Evolutionary conservation across 2,797 vertebrate genomes (phyloP).

Genomic region (Epinephelus awoara): DNA sequence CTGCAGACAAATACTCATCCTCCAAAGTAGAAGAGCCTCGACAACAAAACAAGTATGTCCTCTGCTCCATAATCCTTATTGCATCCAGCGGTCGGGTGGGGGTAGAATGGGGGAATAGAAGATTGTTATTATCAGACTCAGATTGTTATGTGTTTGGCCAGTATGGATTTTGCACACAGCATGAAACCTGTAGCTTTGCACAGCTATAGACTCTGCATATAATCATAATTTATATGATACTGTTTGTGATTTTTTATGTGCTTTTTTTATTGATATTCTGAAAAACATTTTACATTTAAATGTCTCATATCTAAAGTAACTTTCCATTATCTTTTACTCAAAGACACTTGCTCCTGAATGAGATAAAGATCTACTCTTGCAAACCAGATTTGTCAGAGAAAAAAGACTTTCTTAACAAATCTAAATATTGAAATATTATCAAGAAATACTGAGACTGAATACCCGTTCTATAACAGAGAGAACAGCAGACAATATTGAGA

Average conservation of each 20-base stretch:
- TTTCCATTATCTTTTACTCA: not conserved
- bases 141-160: constrained; percentile 54
- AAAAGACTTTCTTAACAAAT: no score
- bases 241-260: not conserved
- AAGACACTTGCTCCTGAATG: no score
- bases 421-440: no score
- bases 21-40: constrained; percentile 69
- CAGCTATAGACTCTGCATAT: constrained; percentile 10
- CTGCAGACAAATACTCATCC: constrained; percentile 75
- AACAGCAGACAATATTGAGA: not conserved
- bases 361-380: no score
- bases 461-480: not conserved
- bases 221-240: constrained; percentile 8
- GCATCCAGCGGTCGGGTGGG: constrained; percentile 50
- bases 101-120: constrained; percentile 37
- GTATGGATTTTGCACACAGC: constrained; percentile 46
- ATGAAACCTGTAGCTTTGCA: constrained; percentile 25
- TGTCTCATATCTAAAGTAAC: constrained; percentile 18
- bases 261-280: not conserved
- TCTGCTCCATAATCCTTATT: constrained; percentile 69
- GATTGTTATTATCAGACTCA: constrained; percentile 52
- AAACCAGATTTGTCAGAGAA: no score
- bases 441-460: no score
- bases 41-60: constrained; percentile 74
- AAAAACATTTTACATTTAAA: constrained; percentile 11